These are phyloP conservation scores for Eupithecia pulchellata DNA, from an alignment of 2,888 invertebrate genomes.

Conservation along the genomic window DNA sequence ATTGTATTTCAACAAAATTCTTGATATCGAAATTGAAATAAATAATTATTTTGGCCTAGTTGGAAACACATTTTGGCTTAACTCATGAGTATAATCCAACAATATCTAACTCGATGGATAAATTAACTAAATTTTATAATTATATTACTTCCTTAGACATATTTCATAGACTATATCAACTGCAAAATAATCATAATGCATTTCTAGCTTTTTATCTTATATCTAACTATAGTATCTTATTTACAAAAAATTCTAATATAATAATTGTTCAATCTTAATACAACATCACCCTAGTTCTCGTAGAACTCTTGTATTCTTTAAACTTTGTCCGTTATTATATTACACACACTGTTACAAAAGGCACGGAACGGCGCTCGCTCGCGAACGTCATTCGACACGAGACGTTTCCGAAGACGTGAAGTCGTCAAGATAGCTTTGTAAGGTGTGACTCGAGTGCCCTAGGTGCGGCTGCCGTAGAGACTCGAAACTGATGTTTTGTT, in stretches of 20 bases:
- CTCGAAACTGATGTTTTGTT: slow-evolving; percentile 74
- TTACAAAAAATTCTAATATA: slow-evolving; percentile 75
- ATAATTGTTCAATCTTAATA: slow-evolving; percentile 76
- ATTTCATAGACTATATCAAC: slow-evolving; percentile 71
- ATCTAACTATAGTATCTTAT: slow-evolving; percentile 80
- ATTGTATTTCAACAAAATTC: slow-evolving; percentile 44
- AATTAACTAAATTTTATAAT: slow-evolving; percentile 63
- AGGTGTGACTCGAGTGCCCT: slow-evolving; percentile 60
- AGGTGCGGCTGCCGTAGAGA: slow-evolving; percentile 63
- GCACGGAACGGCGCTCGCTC: slow-evolving; percentile 38
- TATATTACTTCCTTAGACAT: slow-evolving; percentile 66
- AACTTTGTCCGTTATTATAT: slow-evolving; percentile 47
- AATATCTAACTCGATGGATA: slow-evolving; percentile 66
- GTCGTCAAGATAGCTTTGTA: slow-evolving; percentile 73
- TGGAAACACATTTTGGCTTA: slow-evolving; percentile 71
- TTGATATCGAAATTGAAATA: slow-evolving; percentile 53
- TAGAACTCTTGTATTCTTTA: slow-evolving; percentile 31
- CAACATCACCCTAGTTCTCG: slow-evolving; percentile 58
- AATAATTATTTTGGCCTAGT: slow-evolving; percentile 70
- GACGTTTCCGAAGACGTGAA: slow-evolving; percentile 66
- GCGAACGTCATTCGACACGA: slow-evolving; percentile 74
- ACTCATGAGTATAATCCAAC: slow-evolving; percentile 72
- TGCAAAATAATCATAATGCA: slow-evolving; percentile 80
- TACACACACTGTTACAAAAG: slow-evolving; percentile 33
- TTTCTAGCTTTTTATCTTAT: slow-evolving; percentile 79